Evolutionary conservation across 2,113 vertebrate species (phyloP), one percentile per base, ranked within the genome.

Genomic region (Ciconia stormi): DNA sequence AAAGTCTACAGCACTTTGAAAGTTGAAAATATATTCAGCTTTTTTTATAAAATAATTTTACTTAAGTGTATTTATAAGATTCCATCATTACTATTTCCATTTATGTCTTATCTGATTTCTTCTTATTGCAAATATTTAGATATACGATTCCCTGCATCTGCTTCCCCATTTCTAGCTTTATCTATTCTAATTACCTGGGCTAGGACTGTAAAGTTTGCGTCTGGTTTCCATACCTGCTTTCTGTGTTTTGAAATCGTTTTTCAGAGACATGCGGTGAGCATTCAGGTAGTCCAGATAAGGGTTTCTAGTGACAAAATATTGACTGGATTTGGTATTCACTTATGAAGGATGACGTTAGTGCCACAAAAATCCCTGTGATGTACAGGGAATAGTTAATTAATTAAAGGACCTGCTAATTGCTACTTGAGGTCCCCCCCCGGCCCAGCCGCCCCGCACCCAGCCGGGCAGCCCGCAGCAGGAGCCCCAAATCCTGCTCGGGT

Each of bases 321-420:
- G 97, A 97, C 98, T 97, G 92, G 27, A 44, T 97, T 97, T 92
- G 82, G 96, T 97, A 86, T 95, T 98, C 97, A 97, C 95, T 97
- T 98, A 95, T 89, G 95, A 92, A 84, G 97, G 84, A 98, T 96
- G 96, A 98, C 95, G 89, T 98, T 97, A 97, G 97, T 97, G 95
- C 97, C 93, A 93, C 91, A 97, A 97, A 97, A 96, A 98, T 98
- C 97, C 98, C 97, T 96, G 95, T 98, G 95, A 98, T 96, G 96
- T 97, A 97, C 95, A 96, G 92, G 98, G 96, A 98, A 96, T 97
- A 97, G 97, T 98, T 98, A 97, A 97, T 98, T 98, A 98, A 98
- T 98, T 98, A 98, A 98, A 98, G 96, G 97, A 98, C 97, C 97
- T 98, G 97, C 89, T 98, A 98, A 98, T 98, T 98, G 98, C 97